phyloP scores from a whole-genome alignment of 2,113 vertebrate genomes.

The Heteronetta atricapilla region DNA sequence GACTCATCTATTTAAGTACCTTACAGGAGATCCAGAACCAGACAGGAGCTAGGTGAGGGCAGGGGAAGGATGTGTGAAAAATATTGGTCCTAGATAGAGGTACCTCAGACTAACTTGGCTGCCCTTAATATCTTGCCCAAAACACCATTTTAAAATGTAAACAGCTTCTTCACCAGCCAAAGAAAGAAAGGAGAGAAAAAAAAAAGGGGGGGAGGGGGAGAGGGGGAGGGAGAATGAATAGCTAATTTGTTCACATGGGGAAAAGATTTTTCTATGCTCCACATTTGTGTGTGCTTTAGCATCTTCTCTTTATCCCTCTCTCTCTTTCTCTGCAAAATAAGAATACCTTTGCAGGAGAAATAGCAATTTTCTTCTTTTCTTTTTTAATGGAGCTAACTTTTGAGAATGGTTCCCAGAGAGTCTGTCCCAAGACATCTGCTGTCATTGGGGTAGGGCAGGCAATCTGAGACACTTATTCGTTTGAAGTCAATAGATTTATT shows the following conservation, averaged over 20 bases:
- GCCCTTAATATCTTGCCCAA: not conserved
- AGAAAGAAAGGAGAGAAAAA: no score
- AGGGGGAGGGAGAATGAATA: no score
- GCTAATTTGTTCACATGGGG: not conserved
- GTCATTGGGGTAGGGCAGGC: not conserved
- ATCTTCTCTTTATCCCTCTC: not conserved
- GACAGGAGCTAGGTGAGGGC: not conserved
- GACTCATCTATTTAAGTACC: not conserved
- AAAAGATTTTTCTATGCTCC: not conserved
- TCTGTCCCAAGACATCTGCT: not conserved
- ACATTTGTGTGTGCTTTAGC: not conserved
- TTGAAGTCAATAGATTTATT: not conserved
- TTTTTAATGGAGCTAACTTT: not conserved
- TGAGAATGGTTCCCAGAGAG: not conserved
- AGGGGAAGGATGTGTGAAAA: not conserved
- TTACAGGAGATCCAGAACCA: not conserved
- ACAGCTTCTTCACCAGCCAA: not conserved
- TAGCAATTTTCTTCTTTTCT: not conserved
- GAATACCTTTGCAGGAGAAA: not conserved
- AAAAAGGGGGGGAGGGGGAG: no score
- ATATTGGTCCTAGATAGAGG: not conserved
- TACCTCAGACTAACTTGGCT: not conserved
- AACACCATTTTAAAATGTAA: not conserved
- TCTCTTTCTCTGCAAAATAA: not conserved
- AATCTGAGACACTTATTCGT: not conserved